Conservation (phyloP, 2,113 vertebrate species). For the Silurus meridionalis region DNA sequence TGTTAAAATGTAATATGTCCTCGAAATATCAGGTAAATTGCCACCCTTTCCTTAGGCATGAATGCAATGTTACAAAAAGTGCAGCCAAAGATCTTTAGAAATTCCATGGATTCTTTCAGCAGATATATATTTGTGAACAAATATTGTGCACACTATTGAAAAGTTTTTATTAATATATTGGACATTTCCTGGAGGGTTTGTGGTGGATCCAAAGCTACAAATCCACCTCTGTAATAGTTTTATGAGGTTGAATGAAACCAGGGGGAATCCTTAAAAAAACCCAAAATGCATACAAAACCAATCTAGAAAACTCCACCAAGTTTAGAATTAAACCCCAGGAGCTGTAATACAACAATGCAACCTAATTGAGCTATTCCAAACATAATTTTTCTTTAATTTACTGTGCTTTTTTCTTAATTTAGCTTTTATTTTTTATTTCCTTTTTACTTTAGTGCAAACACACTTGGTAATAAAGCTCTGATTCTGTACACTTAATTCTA, state of each 20-base stretch:
- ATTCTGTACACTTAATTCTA: background rate
- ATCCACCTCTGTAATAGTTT: no score
- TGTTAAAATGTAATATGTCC: background rate
- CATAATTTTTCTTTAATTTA: no score
- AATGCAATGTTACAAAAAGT: background rate
- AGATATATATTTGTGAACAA: background rate
- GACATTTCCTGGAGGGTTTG: background rate
- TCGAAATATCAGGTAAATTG: background rate
- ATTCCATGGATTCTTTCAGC: background rate
- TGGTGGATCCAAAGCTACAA: background rate
- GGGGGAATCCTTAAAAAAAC: background rate
- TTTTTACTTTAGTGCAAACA: no score
- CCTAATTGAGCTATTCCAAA: background rate
- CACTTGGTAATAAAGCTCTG: no score
- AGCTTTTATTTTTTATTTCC: no score
- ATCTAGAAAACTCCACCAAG: background rate
- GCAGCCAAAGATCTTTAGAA: no score
- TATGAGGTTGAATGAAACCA: background rate
- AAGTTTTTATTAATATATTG: no score
- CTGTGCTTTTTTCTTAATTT: no score
- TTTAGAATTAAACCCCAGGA: background rate
- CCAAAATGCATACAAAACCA: background rate
- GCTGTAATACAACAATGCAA: background rate
- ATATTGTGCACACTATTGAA: background rate
- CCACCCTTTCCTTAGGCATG: background rate